Conservation (phyloP, 2,797 vertebrate species). For the Odontamblyopus rebecca region DNA sequence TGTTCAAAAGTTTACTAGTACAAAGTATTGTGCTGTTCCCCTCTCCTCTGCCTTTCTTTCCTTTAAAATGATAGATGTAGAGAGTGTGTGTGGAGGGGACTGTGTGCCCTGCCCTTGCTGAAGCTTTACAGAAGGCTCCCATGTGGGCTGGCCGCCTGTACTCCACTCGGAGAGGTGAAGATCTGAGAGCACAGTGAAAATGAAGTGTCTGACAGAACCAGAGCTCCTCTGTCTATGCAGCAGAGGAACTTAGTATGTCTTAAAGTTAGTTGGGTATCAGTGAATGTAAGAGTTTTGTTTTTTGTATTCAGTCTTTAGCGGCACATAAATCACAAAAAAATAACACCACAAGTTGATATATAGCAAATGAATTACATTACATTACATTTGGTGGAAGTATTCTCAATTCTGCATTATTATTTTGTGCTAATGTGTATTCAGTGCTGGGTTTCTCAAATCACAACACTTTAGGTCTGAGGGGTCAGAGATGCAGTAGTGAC, state of each 20-base stretch:
- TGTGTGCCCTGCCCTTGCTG: constrained; percentile 15
- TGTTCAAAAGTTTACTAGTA: neutral
- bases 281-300: constrained; percentile 28
- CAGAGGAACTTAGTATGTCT: constrained; percentile 14
- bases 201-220: constrained; percentile 60
- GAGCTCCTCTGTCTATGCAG: constrained; percentile 18
- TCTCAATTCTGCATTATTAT: neutral
- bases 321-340: neutral
- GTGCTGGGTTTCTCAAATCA: no score
- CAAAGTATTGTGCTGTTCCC: neutral
- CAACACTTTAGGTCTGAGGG: neutral
- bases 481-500: neutral
- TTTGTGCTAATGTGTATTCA: no score
- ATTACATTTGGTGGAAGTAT: neutral
- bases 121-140: constrained; percentile 38
- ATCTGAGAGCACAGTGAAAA: constrained; percentile 63
- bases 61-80: neutral
- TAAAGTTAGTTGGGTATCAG: constrained; percentile 7
- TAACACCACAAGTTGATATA: neutral
- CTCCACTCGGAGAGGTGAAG: constrained; percentile 46
- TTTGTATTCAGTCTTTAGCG: constrained; percentile 17
- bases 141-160: constrained; percentile 42
- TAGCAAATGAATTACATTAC: neutral
- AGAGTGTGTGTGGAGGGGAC: constrained; percentile 4
- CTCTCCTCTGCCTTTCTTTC: neutral